phyloP scores from a whole-genome alignment of 2,113 vertebrate genomes.

The Thinocorus orbignyianus region DNA sequence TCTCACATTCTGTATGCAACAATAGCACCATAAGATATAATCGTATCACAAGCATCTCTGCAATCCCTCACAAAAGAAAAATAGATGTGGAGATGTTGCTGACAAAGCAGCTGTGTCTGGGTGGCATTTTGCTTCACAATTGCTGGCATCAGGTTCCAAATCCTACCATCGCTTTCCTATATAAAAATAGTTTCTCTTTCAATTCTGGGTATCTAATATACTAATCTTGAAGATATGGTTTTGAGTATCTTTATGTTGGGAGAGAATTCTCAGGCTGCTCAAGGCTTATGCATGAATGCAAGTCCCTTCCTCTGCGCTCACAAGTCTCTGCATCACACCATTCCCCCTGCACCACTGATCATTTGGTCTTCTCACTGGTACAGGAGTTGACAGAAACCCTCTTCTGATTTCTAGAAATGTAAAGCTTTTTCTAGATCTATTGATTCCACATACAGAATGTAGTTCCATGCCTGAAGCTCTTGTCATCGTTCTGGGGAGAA shows the following conservation, averaged over 20 bases:
- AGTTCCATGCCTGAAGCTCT: not conserved
- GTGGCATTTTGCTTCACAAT: not conserved
- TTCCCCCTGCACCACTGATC: too few relatives aligned
- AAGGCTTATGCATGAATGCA: not conserved
- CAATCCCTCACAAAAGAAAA: not conserved
- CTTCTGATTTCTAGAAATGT: not conserved
- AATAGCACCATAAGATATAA: conserved; percentile 3
- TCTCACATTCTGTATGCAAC: conserved; percentile 13
- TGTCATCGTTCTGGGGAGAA: not conserved
- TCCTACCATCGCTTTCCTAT: not conserved
- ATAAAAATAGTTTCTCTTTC: not conserved
- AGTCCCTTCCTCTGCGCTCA: not conserved
- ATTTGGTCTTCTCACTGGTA: not conserved
- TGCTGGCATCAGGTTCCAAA: not conserved
- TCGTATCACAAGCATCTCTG: not conserved
- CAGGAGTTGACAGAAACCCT: not conserved
- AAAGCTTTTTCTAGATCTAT: not conserved
- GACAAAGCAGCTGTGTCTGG: conserved; percentile 17
- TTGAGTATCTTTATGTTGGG: not conserved
- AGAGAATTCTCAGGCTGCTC: not conserved
- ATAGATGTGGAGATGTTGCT: not conserved
- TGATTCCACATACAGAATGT: not conserved
- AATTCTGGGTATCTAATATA: not conserved
- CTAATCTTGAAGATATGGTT: not conserved
- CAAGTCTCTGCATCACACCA: not conserved